phyloP scores from a whole-genome alignment of 2,113 vertebrate genomes.

The Ploceus nigricollis region DNA sequence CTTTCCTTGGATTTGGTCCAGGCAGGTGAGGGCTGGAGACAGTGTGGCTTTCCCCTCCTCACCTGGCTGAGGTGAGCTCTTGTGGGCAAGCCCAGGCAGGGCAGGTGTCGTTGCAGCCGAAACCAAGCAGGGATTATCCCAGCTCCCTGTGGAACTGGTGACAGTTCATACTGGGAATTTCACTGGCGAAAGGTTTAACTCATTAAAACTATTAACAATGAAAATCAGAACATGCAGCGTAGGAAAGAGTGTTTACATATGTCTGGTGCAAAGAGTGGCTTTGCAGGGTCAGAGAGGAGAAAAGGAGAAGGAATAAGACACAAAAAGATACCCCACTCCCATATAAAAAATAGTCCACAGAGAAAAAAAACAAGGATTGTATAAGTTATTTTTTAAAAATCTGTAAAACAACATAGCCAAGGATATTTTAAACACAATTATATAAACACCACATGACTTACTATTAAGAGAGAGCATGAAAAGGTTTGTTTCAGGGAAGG shows the following conservation, averaged over 20 bases:
- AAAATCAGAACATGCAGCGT: conserved; percentile 54
- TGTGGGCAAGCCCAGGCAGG: conserved; percentile 20
- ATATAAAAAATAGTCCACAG: conserved; percentile 62
- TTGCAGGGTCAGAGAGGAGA: conserved; percentile 15
- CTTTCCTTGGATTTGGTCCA: conserved; percentile 14
- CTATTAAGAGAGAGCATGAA: conserved; percentile 12
- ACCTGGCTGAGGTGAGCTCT: conserved; percentile 7
- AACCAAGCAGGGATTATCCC: conserved; percentile 48
- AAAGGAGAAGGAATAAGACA: conserved; percentile 16
- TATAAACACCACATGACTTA: conserved; percentile 56
- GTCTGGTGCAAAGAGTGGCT: conserved; percentile 47
- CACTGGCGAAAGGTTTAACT: conserved; percentile 61
- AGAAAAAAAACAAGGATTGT: conserved; percentile 56
- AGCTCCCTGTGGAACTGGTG: neutral
- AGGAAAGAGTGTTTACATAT: conserved; percentile 56
- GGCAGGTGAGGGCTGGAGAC: neutral
- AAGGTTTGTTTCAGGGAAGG: conserved; percentile 2
- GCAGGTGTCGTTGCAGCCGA: neutral
- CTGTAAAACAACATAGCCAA: conserved; percentile 35
- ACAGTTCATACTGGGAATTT: conserved; percentile 50
- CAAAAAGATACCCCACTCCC: conserved; percentile 22
- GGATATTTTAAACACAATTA: conserved; percentile 68
- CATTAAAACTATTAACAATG: conserved; percentile 61
- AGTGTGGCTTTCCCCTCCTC: conserved; percentile 9
- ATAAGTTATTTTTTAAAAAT: conserved; percentile 65